Base-by-base conservation (phyloP, 2,888 invertebrate species). In the Yponomeuta cagnagella region DNA sequence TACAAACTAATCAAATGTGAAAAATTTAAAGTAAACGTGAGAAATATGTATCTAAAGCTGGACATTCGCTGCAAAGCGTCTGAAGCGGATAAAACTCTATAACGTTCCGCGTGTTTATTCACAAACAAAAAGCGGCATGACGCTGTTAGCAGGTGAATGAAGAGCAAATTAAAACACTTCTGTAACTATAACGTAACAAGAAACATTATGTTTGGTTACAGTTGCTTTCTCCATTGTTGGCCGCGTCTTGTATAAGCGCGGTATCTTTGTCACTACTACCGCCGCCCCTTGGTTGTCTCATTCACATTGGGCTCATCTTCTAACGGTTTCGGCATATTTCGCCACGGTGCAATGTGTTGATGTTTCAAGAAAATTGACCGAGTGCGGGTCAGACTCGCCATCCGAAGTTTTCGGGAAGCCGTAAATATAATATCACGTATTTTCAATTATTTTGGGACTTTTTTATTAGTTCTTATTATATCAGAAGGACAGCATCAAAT, bases 171-270 rank as follows among this genome's bases (percentile, higher is more conserved):
- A 58, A 58, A 12, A 58, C 52, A 58, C 12, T 58, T 58, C 52
- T 15, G 52, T 58, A 58, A 58, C 52, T 58, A 4, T 12, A 58
- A 58, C 52, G 52, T 5, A 58, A 58, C 52, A 58, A 58, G 52
- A 58, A 58, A 58, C 52, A 15, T 58, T 52, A 52, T 52, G 9
- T 52, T 52, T 58, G 52, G 15, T 15, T 15, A 58, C 15, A 58
- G 9, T 58, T 58, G 52, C 52, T 58, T 58, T 58, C 52, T 58
- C 52, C 52, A 58, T 58, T 58, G 52, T 58, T 58, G 52, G 52
- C 12, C 52, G 52, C 52, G 52, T 15, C 12, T 58, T 58, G 52
- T 58, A 58, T 58, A 58, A 58, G 52, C 12, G 15, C 52, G 5
- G 52, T 58, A 58, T 58, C 15, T 58, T 58, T 58, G 52, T 58